Evolutionary conservation across 2,797 vertebrate species (phyloP), one percentile per base, ranked within the genome.

Genomic region (Manis pentadactyla): DNA sequence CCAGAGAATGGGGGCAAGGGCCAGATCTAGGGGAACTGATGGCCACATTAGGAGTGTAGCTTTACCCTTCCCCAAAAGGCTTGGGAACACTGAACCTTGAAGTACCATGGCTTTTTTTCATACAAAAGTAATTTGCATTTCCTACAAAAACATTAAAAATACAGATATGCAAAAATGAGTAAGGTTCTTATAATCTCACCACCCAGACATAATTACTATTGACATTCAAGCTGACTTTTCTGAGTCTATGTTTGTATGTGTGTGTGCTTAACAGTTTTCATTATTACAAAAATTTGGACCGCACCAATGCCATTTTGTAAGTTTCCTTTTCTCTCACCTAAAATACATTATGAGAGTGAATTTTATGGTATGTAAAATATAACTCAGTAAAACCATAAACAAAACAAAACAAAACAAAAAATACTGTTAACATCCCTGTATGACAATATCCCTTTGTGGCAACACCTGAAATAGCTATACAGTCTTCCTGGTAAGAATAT

Each of bases 301-400:
- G 78, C 7, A 37, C 29, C 77, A 31, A 75, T 59, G 31, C 25
- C 79, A 77, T 55, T 95, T 57, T 88, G 27, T 74, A 46, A 87
- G 51, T 34, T 59, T 93, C 37, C 29, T 79, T 96, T 95, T 69
- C 73, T 78, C 79, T 46, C 81, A 86, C 46, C 49, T 79, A 85
- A 92, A 88, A 85, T 74, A 78, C 10, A 74, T 57, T 27, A 66
- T 59, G 34, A 84, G 61, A 34, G 63, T 69, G 27, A 69, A 68
- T 46, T 86, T 90, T 34, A 94, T 27, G 49, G 66, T 61, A 74
- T 51, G 25, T 53, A 21, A 94, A 83, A 46, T 51, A 51, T n/a
- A 93, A 31, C 34, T 74, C 77, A 90, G n/a, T 61, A 78, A 91
- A 92, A 11, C 19, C 77, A 6, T 42, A 8, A 73, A 57, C n/a